phyloP scores from a whole-genome alignment of 1,140 invertebrate species.

The Procambarus virginalis region DNA sequence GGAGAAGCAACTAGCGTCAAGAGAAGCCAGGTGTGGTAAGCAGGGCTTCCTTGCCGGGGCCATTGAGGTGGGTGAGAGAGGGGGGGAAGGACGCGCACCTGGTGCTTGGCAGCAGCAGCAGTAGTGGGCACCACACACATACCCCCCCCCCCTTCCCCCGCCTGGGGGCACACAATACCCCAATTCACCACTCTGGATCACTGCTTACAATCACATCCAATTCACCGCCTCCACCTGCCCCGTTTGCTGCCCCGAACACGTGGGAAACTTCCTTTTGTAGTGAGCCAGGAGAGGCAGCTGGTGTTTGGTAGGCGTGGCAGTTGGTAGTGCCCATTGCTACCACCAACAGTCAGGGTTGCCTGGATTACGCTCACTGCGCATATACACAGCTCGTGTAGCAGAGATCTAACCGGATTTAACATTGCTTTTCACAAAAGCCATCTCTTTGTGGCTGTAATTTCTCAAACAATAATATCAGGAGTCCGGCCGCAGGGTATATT shows the following conservation, averaged over 20 bases:
- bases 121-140: background rate
- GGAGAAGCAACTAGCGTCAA: no score
- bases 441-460: no score
- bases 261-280: constrained; percentile 10
- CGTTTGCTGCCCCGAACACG: constrained; percentile 3
- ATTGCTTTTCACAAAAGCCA: no score
- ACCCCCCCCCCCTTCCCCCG: background rate
- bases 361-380: no score
- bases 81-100: constrained; percentile 6
- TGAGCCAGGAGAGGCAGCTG: background rate
- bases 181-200: constrained; percentile 24
- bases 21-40: no score
- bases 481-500: no score
- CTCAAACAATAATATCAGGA: no score
- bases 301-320: background rate
- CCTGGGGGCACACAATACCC: constrained; percentile 33
- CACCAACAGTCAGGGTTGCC: no score
- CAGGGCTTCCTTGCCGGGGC: background rate
- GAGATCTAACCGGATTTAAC: no score
- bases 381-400: no score
- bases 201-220: constrained; percentile 43
- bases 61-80: background rate
- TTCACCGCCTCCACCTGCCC: constrained; percentile 33
- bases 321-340: background rate
- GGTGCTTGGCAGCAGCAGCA: background rate